These are phyloP conservation scores for Lumbricus terrestris DNA, from an alignment of 2,888 invertebrate genomes.

Conservation along the genomic window DNA sequence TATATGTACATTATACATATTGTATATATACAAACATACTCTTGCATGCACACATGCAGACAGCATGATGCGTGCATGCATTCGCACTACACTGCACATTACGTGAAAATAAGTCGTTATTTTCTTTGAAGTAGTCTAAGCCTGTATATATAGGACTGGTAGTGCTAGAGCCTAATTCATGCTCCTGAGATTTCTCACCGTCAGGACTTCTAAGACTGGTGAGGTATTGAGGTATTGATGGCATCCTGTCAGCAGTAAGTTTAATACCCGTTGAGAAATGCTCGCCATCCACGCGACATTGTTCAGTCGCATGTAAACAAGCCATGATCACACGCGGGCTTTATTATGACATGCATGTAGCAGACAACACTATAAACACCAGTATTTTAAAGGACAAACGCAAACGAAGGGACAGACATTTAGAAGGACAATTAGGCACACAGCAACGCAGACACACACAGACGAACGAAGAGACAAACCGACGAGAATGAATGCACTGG, in stretches of 20 bases:
- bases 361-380: no score
- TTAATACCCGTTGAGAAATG: background rate
- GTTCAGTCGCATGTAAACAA: background rate
- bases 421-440: background rate
- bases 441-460: background rate
- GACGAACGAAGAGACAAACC: no score
- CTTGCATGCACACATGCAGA: background rate
- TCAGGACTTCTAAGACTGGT: background rate
- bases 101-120: background rate
- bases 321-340: no score
- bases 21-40: no score
- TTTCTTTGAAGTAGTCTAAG: no score
- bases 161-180: background rate
- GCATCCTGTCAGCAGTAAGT: background rate
- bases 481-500: no score
- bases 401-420: background rate
- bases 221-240: background rate
- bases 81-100: no score
- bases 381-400: no score
- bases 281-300: background rate
- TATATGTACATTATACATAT: no score
- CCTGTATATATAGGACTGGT: background rate
- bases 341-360: no score
- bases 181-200: background rate
- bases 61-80: no score